phyloP scores from a whole-genome alignment of 2,797 vertebrate genomes.

The Ciconia nigra region DNA sequence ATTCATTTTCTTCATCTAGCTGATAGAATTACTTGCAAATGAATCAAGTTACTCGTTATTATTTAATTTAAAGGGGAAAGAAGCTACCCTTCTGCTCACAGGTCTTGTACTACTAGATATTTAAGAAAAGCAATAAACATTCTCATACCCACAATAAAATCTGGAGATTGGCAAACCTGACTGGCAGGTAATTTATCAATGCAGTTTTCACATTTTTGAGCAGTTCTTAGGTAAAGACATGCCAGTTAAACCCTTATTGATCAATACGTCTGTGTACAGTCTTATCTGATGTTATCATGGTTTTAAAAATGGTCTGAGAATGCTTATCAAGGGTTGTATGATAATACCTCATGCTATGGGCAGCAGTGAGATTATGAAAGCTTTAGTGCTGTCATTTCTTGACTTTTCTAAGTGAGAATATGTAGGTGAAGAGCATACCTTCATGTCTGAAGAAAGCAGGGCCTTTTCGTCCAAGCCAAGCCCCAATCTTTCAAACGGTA shows the following conservation, averaged over 20 bases:
- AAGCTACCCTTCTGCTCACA: neutral
- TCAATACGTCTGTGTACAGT: neutral
- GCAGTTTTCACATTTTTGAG: neutral
- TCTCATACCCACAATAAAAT: neutral
- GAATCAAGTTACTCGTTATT: neutral
- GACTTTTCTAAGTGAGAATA: neutral
- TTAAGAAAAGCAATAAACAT: neutral
- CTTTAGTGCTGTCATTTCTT: neutral
- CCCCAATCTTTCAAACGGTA: accelerated
- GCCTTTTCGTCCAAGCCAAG: neutral
- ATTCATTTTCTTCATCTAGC: neutral
- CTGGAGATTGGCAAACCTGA: neutral
- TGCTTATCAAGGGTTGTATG: neutral
- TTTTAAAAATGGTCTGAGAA: neutral
- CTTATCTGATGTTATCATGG: neutral
- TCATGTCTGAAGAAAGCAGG: neutral
- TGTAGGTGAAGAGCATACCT: neutral
- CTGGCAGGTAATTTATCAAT: neutral
- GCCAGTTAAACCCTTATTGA: neutral
- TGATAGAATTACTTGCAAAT: neutral
- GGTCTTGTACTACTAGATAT: neutral
- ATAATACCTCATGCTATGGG: neutral
- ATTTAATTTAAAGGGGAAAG: neutral
- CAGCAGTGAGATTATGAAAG: neutral
- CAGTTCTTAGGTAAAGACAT: neutral